Evolutionary conservation across 2,797 vertebrate species (phyloP).

Genomic region (Ficedula albicollis): DNA sequence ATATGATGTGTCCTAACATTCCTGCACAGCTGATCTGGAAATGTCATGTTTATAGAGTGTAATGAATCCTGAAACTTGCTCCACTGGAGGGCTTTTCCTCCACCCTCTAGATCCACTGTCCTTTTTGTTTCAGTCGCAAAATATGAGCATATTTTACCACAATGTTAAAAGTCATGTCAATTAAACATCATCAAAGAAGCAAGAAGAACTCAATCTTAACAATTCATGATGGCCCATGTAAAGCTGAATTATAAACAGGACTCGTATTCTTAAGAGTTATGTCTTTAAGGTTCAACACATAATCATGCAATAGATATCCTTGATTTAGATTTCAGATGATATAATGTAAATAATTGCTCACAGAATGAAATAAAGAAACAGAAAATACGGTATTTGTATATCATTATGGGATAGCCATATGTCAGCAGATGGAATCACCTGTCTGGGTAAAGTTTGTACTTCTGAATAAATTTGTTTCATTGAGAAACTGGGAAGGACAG

Average conservation of each 20-base stretch:
- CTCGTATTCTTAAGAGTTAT: neutral
- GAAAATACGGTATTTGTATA: neutral
- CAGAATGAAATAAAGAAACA: neutral
- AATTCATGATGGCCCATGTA: neutral
- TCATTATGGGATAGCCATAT: neutral
- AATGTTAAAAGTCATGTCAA: conserved; percentile 19
- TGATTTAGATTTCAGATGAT: neutral
- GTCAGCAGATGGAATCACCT: neutral
- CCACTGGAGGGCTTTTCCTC: conserved; percentile 20
- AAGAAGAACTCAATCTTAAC: conserved; percentile 20
- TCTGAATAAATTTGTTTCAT: neutral
- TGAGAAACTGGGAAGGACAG: neutral
- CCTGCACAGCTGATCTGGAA: neutral
- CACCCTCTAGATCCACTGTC: neutral
- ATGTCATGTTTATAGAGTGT: conserved; percentile 17
- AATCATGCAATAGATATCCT: neutral
- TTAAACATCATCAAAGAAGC: neutral
- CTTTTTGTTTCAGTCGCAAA: conserved; percentile 19
- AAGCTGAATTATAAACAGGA: conserved; percentile 4
- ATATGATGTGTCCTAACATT: neutral
- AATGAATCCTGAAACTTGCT: conserved; percentile 38
- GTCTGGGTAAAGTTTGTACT: neutral
- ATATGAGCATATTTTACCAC: conserved; percentile 11
- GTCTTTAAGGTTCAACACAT: neutral
- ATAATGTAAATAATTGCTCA: neutral